phyloP scores from a whole-genome alignment of 1,140 invertebrate genomes.

The Leptinotarsa defecta region DNA sequence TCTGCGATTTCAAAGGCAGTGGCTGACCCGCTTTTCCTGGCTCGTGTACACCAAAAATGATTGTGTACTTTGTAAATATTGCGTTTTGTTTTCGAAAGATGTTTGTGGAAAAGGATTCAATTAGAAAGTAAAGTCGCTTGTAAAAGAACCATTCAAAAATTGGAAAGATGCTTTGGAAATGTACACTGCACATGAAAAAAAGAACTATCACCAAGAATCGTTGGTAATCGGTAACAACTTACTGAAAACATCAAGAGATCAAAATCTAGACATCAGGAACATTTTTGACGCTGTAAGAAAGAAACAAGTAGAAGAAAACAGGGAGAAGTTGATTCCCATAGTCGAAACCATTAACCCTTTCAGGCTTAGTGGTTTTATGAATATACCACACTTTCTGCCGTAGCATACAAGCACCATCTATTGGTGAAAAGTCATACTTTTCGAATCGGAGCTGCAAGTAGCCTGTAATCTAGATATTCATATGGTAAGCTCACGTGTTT shows the following conservation, averaged over 20 bases:
- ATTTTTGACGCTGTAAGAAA: neutral
- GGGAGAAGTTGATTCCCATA: constrained; percentile 20
- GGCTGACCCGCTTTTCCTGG: constrained; percentile 17
- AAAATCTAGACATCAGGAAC: neutral
- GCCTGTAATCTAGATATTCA: no score
- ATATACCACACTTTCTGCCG: no score
- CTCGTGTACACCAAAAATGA: constrained; percentile 11
- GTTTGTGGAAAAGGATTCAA: neutral
- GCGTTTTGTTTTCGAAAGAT: constrained; percentile 16
- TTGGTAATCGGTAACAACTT: neutral
- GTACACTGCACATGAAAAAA: neutral
- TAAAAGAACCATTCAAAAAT: constrained; percentile 10
- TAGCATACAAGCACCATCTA: no score
- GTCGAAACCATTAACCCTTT: constrained; percentile 18
- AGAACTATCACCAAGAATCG: constrained; percentile 11
- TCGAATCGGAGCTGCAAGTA: no score
- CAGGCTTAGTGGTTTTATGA: no score
- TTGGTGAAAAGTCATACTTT: no score
- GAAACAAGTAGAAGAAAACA: constrained; percentile 17
- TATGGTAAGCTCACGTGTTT: no score
- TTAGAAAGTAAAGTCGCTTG: neutral
- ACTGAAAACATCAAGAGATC: neutral
- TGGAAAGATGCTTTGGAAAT: constrained; percentile 20
- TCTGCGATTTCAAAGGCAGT: constrained; percentile 13
- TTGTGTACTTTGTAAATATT: constrained; percentile 21